Evolutionary conservation across 2,888 invertebrate genomes (phyloP).

Genomic region (Halictus ligatus): DNA sequence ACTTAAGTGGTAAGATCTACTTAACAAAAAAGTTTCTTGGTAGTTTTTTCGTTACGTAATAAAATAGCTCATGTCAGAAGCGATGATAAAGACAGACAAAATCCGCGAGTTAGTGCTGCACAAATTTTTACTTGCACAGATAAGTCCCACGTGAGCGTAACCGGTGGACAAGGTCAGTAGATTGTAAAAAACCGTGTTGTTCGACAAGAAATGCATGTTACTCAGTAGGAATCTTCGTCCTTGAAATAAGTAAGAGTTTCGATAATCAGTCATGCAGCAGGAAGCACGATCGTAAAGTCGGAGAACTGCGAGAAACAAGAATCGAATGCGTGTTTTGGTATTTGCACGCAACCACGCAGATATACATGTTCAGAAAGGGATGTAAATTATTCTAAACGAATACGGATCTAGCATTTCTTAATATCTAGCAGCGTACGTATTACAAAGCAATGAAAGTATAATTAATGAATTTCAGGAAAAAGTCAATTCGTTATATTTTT

Average conservation of each 20-base stretch:
- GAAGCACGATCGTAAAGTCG: conserved; percentile 41
- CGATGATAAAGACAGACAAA: neutral
- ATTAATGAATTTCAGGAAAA: neutral
- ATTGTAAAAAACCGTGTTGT: conserved; percentile 19
- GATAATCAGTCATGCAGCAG: conserved; percentile 33
- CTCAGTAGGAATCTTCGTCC: conserved; percentile 48
- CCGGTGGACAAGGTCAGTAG: conserved; percentile 11
- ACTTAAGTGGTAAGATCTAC: too few species aligned
- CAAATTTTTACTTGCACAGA: conserved; percentile 10
- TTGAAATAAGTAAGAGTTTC: conserved; percentile 58
- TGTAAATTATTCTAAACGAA: neutral
- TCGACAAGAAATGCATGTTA: conserved; percentile 36
- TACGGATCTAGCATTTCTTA: neutral
- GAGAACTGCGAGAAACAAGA: conserved; percentile 18
- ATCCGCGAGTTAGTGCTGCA: neutral
- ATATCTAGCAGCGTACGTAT: neutral
- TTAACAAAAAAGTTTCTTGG: neutral
- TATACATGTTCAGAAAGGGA: neutral
- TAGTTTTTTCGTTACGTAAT: neutral
- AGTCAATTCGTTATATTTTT: too few species aligned
- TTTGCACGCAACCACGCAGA: neutral
- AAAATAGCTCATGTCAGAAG: neutral
- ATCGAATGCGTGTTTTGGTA: conserved; percentile 38
- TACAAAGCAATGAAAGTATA: neutral
- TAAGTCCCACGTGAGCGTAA: neutral